phyloP scores from a whole-genome alignment of 2,113 vertebrate species.

The Columba livia region DNA sequence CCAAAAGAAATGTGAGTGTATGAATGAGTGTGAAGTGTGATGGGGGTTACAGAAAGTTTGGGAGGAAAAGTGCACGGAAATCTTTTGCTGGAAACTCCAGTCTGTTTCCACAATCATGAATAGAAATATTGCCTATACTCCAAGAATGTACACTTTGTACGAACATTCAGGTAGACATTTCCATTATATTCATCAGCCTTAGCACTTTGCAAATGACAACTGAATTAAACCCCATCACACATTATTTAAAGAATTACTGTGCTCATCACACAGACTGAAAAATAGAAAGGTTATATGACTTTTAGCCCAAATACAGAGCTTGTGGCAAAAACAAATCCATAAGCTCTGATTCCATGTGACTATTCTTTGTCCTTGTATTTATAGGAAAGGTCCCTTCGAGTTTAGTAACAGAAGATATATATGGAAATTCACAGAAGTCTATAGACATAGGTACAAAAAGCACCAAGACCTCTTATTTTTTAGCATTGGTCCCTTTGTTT shows the following conservation, averaged over 20 bases:
- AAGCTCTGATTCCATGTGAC: background rate
- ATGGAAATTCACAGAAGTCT: background rate
- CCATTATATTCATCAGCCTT: background rate
- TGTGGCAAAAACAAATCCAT: background rate
- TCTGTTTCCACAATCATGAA: background rate
- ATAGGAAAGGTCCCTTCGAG: background rate
- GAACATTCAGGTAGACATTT: background rate
- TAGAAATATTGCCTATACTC: background rate
- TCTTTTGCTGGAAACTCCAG: background rate
- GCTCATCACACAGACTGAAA: background rate
- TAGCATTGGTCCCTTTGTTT: background rate
- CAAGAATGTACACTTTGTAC: background rate
- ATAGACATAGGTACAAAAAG: background rate
- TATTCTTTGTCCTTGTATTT: background rate
- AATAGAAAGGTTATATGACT: background rate
- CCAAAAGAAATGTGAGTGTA: background rate
- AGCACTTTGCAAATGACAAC: background rate
- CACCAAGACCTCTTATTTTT: background rate
- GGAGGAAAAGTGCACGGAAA: background rate
- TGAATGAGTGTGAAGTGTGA: background rate
- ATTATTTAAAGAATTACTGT: background rate
- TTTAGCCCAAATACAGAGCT: background rate
- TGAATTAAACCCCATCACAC: background rate
- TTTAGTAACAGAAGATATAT: background rate
- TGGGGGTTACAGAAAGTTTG: background rate